Conservation (phyloP, 2,113 vertebrate genomes). For the Thalassarche chlororhynchos region DNA sequence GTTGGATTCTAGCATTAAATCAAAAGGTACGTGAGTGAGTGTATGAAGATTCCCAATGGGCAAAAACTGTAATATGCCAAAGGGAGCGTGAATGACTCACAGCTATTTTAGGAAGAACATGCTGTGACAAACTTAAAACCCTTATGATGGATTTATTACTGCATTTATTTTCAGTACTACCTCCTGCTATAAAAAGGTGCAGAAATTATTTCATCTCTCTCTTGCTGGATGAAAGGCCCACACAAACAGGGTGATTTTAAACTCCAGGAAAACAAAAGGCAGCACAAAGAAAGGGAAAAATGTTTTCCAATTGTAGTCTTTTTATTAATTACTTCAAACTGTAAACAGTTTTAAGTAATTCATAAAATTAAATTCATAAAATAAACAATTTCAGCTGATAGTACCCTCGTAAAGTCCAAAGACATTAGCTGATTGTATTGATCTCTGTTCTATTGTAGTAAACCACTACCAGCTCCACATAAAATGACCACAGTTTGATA, state of each 20-base stretch:
- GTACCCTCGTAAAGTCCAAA: neutral
- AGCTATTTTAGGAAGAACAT: constrained; percentile 8
- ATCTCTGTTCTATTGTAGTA: neutral
- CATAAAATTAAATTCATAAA: no score
- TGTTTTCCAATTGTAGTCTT: neutral
- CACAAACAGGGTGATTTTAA: neutral
- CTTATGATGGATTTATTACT: neutral
- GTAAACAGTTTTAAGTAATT: no score
- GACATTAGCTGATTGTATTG: neutral
- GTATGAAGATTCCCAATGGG: neutral
- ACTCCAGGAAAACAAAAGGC: neutral
- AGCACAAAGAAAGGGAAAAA: neutral
- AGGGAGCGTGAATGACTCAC: neutral
- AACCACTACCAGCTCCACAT: neutral
- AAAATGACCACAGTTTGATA: neutral
- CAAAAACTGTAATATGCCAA: neutral
- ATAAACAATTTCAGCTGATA: neutral
- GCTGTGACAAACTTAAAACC: neutral
- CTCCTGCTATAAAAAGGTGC: neutral
- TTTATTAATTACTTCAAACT: neutral
- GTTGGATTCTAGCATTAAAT: neutral
- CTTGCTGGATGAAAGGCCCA: neutral
- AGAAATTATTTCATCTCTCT: neutral
- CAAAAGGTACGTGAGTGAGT: neutral
- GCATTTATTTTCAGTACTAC: neutral